Evolutionary conservation across 2,113 vertebrate genomes (phyloP), one percentile per base, ranked within the genome.

Genomic region (Butastur rufipennis): DNA sequence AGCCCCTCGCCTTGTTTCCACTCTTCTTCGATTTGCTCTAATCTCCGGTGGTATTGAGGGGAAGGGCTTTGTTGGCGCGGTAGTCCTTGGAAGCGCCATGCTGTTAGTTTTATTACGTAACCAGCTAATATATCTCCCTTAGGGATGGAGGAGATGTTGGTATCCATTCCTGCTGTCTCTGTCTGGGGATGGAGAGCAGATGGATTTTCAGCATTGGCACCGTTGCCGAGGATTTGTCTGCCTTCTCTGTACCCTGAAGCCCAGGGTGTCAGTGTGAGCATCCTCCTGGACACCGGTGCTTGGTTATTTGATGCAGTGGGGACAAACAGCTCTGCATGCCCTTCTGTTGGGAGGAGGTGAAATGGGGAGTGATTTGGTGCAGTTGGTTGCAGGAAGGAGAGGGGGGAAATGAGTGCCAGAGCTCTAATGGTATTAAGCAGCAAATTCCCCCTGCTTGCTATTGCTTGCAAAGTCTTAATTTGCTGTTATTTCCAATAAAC

Each of bases 1-100:
- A 72, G 89, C 79, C 93, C 88, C 95, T 91, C 5, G 10, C 56
- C 75, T 86, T 36, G 4, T 48, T 38, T 47, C 88, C 90, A 45
- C 77, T 75, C 78, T 23, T 19, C 74, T 95, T 93, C 66, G 68
- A 88, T 93, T n/a, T 22, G 58, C 93, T 93, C 74, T 96, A 80
- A 89, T 95, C 93, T 90, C 94, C 23, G 14, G 67, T 48, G 73
- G 92, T 19, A 86, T 96, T 77, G 82, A 82, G 77, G 75, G 77
- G 55, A 73, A 87, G 73, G 74, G 88, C 80, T 97, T 71, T 96
- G 83, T 52, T 52, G 58, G 36, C 45, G 19, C 70, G 16, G 47
- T 9, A 58, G 91, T 32, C 96, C 93, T 93, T 68, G 89, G 70
- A 84, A 96, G 88, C 32, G 43, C 71, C 68, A 4, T 13, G 81